Percentiles rank a stretch among this genome's conserved stretches.
Conservation (phyloP, 1,140 invertebrate genomes). For the Zeugodacus cucurbitae region DNA sequence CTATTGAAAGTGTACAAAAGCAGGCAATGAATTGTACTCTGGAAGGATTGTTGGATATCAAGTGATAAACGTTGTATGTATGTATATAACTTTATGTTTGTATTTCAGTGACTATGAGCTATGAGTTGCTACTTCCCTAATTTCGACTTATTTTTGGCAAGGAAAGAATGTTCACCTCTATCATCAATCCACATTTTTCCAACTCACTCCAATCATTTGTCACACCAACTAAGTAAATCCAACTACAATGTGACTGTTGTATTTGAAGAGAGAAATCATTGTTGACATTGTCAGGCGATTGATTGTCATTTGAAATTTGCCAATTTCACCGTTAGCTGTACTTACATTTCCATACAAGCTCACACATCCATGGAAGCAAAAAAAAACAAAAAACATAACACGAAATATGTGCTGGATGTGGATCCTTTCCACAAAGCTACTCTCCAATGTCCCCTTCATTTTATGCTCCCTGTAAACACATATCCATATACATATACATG, state of each 20-base stretch:
- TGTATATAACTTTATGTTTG: too few relatives aligned
- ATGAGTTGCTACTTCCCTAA: too few relatives aligned
- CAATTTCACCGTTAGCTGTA: background rate
- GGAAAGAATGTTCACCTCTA: too few relatives aligned
- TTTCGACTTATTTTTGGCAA: too few relatives aligned
- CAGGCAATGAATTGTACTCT: too few relatives aligned
- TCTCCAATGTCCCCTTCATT: background rate
- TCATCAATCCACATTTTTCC: background rate
- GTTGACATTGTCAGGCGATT: background rate
- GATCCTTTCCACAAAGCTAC: background rate
- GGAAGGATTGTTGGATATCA: too few relatives aligned
- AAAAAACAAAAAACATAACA: background rate
- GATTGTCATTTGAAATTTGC: background rate
- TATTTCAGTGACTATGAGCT: too few relatives aligned
- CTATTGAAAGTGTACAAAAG: too few relatives aligned
- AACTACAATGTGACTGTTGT: background rate
- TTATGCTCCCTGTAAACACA: background rate
- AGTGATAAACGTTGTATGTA: too few relatives aligned
- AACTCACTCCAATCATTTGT: background rate
- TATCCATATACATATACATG: background rate
- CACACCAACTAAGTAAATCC: background rate
- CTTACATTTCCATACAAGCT: background rate
- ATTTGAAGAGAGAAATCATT: background rate
- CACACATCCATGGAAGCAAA: background rate
- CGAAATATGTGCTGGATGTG: background rate